Evolutionary conservation across 2,797 vertebrate species (phyloP).

Genomic region (Spondyliosoma cantharus): DNA sequence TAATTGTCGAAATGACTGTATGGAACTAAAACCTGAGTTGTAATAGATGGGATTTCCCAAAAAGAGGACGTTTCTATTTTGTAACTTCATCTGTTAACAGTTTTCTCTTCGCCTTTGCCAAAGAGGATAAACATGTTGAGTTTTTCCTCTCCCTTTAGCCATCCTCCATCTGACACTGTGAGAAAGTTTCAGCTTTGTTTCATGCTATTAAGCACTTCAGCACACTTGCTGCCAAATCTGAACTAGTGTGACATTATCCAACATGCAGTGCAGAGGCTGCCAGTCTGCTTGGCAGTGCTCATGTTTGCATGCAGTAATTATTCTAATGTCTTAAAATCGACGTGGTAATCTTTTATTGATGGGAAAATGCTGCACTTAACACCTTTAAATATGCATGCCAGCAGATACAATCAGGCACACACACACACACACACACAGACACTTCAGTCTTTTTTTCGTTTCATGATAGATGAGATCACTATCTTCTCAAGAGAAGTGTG

Average conservation of each 20-base stretch:
- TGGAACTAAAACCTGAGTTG: background rate
- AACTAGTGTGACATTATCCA: slow-evolving; percentile 23
- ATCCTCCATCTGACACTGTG: slow-evolving; percentile 23
- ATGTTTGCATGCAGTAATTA: slow-evolving; percentile 35
- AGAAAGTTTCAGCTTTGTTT: slow-evolving; percentile 35
- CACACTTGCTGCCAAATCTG: slow-evolving; percentile 21
- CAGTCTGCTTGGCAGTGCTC: slow-evolving; percentile 21
- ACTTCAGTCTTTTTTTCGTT: background rate
- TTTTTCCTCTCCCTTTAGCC: background rate
- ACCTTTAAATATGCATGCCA: slow-evolving; percentile 38
- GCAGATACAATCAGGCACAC: background rate
- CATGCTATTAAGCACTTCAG: slow-evolving; percentile 22
- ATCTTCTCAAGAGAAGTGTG: background rate
- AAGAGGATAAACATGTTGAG: slow-evolving; percentile 37
- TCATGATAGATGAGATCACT: slow-evolving; percentile 1
- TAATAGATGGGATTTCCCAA: background rate
- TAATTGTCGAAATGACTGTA: background rate
- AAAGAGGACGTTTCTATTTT: background rate
- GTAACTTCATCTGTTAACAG: background rate
- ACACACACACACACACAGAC: background rate
- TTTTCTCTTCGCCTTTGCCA: slow-evolving; percentile 34
- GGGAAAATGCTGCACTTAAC: slow-evolving; percentile 16
- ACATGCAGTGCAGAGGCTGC: slow-evolving; percentile 7
- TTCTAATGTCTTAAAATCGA: slow-evolving; percentile 31
- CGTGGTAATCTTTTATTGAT: slow-evolving; percentile 26